Base-by-base conservation (phyloP, 2,888 invertebrate species). In the Venusia cambrica region DNA sequence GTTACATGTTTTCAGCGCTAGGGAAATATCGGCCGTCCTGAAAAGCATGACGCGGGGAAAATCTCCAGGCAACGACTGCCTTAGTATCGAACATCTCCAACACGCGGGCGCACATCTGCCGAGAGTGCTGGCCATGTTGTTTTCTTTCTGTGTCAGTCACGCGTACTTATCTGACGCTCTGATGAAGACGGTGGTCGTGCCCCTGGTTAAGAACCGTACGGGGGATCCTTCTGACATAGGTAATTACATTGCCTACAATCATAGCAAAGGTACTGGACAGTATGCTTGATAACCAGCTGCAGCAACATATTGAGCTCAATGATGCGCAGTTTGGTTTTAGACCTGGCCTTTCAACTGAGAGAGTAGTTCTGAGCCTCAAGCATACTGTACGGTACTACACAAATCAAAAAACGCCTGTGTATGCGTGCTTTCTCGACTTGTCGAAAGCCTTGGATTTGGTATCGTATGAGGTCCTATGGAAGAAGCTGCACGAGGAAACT, bases 161-260 rank as follows among this genome's bases (percentile, higher is more conserved):
- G 30, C 11, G 5, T 34, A 45, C 5, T 2, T 38, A 12, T 34
- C 31, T 1, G 5, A n/a, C 0, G 14, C 22, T 4, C 9, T 33
- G 5, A 32, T 41, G 20, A 20, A 12, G 5, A 50, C 47, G 4
- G 6, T 43, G 9, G 44, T 53, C 1, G 39, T 51, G 4, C 51
- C 48, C 2, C 36, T 51, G 3, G 30, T 45, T 2, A 51, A 51
- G 28, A 47, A 47, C 20, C 42, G 27, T 14, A 48, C 51, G 0
- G 48, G 44, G 5, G 47, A 50, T 29, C 5, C 22, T 1, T 29
- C 28, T 1, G 42, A 42, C 25, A 27, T 11, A 11, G 12, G 3
- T 2, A 51, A 55, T 26, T 55, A 52, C 22, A 35, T 11, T 48
- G 6, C 44, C 42, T 2, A 44, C 48, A 3, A 14, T 32, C 2